Base-by-base conservation (phyloP, 2,113 vertebrate genomes). In the Otus sunia region DNA sequence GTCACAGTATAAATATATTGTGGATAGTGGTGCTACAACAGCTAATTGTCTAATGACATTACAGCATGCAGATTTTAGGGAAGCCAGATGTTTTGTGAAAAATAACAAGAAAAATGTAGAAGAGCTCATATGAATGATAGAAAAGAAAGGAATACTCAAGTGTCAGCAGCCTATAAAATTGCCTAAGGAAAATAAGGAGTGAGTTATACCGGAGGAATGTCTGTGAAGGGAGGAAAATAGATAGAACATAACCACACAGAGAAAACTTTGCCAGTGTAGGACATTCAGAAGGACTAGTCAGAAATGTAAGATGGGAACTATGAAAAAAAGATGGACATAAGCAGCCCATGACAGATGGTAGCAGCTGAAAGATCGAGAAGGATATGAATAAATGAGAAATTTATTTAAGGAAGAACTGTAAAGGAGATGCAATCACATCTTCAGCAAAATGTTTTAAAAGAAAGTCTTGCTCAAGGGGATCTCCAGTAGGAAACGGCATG, bases 141-240 rank as follows among this genome's bases (percentile, higher is more conserved):
- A 83, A 94, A 90, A 90, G 60, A 67, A 73, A 83, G 55, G 82
- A 94, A 86, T n/a, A 63, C 8, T 66, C 41, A 37, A 90, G 45
- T 74, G 50, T 41, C 81, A 94, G 81, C 27, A 92, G 62, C n/a
- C 45, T 94, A 86, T 86, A 83, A 95, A 94, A 86, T 9, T 92
- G 37, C 50, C 63, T 79, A 58, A 92, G 85, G 82, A 92, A 97
- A 94, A 93, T 76, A 67, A 88, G 78, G 92, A 90, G 26, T 50
- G 59, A 96, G 59, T 95, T 94, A 84, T 27, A 59, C 37, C n/a
- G 86, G 43, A 90, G 36, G 78, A 93, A 93, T 67, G 52, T 39
- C n/a, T 74, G 47, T 84, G 64, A 95, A 96, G 50, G 30, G 47
- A 95, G n/a, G 59, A 90, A 81, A 91, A 85, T 60, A 92, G 22